Conservation (phyloP, 92 coral and sea anemone species). For the Epizoanthus fatuus region DNA sequence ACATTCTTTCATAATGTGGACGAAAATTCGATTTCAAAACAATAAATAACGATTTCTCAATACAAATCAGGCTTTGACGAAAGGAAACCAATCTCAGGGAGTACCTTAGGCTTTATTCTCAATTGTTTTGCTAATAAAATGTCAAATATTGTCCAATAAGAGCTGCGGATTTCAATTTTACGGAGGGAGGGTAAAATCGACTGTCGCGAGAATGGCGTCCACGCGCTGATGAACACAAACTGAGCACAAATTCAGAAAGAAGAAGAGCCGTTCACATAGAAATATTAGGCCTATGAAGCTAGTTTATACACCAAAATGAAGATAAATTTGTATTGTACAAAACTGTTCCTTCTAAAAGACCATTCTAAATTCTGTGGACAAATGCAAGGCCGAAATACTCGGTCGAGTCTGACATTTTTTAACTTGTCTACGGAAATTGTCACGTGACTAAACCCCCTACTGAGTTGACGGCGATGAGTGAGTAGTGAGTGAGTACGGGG, state of each 20-base stretch:
- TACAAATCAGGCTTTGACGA: conserved; percentile 10
- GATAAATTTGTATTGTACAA: conserved; percentile 14
- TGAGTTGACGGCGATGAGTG: too few species aligned
- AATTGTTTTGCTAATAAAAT: conserved; percentile 14
- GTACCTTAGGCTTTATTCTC: conserved; percentile 14
- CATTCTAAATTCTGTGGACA: background rate
- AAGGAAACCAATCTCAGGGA: conserved; percentile 5
- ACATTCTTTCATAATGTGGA: background rate
- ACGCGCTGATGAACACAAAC: conserved; percentile 6
- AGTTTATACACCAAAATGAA: background rate
- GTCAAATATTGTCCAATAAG: conserved; percentile 29
- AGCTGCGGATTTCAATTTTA: conserved; percentile 25
- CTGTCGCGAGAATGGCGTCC: conserved; percentile 12
- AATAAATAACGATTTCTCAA: conserved; percentile 6
- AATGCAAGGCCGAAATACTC: background rate
- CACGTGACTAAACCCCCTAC: conserved; percentile 7
- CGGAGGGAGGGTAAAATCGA: conserved; percentile 25
- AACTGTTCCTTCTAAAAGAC: conserved; percentile 8
- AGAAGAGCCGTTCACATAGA: background rate
- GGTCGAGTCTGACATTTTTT: background rate
- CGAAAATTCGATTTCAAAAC: background rate
- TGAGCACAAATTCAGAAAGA: conserved; percentile 6
- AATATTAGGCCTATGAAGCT: conserved; percentile 5
- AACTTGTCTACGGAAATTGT: conserved; percentile 19
- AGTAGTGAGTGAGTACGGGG: too few species aligned